phyloP scores from a whole-genome alignment of 2,113 vertebrate species.

The Nyctereutes procyonoides region DNA sequence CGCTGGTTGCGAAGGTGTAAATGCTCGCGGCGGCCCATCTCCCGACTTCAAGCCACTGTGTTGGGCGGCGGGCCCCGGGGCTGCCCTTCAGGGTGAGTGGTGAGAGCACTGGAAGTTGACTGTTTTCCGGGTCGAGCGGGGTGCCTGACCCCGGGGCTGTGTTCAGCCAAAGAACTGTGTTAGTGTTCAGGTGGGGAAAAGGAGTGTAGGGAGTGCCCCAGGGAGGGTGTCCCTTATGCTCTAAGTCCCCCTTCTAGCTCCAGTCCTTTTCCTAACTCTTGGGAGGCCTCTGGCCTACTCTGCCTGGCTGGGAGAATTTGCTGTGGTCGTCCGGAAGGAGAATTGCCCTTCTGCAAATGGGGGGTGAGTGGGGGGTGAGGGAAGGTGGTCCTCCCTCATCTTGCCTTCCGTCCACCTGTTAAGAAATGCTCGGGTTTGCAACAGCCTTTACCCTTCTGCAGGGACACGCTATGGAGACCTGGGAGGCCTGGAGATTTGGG shows the following conservation, averaged over 20 bases:
- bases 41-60: background rate
- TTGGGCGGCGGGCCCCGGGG: rapidly evolving
- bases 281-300: background rate
- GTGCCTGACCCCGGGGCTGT: background rate
- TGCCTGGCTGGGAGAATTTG: background rate
- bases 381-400: background rate
- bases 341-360: background rate
- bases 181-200: too few species aligned
- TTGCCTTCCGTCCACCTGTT: conserved; percentile 61
- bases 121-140: background rate
- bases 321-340: background rate
- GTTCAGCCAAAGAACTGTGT: background rate
- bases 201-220: background rate
- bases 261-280: background rate
- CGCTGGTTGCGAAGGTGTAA: background rate
- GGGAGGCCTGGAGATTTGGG: background rate
- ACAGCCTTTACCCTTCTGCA: background rate
- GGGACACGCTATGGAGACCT: background rate
- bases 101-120: background rate
- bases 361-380: background rate
- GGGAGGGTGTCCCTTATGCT: background rate
- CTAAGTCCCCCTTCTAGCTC: background rate
- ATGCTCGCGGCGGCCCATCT: background rate
- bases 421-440: background rate
- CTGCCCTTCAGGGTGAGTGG: background rate